Evolutionary conservation across 2,113 vertebrate genomes (phyloP), one percentile per base, ranked within the genome.

Genomic region (Rhipidura dahli): DNA sequence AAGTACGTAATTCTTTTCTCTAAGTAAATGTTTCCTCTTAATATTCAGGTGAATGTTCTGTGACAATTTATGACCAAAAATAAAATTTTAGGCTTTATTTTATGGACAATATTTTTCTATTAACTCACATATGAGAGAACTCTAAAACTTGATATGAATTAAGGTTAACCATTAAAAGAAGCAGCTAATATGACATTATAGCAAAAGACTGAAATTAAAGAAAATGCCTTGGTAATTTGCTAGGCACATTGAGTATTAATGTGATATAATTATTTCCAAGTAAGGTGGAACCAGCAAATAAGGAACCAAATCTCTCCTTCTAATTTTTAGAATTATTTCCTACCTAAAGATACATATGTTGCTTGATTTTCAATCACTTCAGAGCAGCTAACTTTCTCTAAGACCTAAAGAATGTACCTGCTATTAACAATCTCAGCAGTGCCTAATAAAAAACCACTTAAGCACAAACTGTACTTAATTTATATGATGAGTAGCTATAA

Each of bases 381-480:
- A 96, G 80, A 94, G 94, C 84, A 94, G 94, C 87, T 39, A 97
- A 95, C 70, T 75, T 88, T 92, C 86, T 96, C 76, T 82, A 87
- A 97, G 96, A 85, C 92, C 93, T 70, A 75, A 83, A 73, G 68
- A 96, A 97, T 24, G 19, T 80, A 92, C 82, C 94, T 96, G 79
- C 70, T 94, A 96, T 97, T 97, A 97, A 96, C 95, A 97, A 86
- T 79, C 83, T 97, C 40, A 35, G 96, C 63, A 91, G 81, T 76
- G 85, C 89, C 88, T 97, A 98, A 98, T 96, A 96, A 97, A 97
- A 97, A 97, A 95, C 64, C 94, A 97, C 84, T 97, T 98, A 97
- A 95, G 91, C 83, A 96, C 93, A 95, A 88, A 92, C 60, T 54
- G 72, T 86, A 83, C 93, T 91, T 96, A 84, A 94, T 96, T 97